Base-by-base conservation (phyloP, 2,888 invertebrate genomes). In the Gymnoscelis rufifasciata region DNA sequence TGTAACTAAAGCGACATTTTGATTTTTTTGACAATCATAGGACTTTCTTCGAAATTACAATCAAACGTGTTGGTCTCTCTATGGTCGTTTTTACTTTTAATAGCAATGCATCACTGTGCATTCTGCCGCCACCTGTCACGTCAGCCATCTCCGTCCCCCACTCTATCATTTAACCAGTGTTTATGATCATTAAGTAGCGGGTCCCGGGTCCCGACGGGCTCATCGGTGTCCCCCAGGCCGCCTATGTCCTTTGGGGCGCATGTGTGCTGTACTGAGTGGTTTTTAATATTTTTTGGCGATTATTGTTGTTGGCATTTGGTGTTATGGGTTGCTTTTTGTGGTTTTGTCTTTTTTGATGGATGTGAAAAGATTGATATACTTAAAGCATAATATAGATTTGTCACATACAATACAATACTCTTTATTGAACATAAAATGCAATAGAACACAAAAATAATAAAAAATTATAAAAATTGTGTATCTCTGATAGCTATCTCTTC, bases 151-250 rank as follows among this genome's bases (percentile, higher is more conserved):
- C 33, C 2, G 10, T 19, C 33, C 33, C 15, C 33, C n/a, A 8
- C 35, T 19, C 35, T 82, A 83, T 82, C 83, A 83, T 81, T 80
- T 81, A 78, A 76, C 74, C 71, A 76, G 74, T 83, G 82, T 84
- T 84, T 83, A 83, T 82, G 71, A 71, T 77, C 78, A 82, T 83
- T 83, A 83, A 63, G 59, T 44, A 37, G 38, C 29, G 11, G 47
- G 51, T 60, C 60, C 47, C 70, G 19, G n/a, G 33, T 33, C 35
- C 7, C 35, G 1, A 4, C 5, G 49, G 45, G 42, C 31, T 14
- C 8, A 13, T 14, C 31, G n/a, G 1, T 8, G 31, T 31, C 31
- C 14, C 31, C n/a, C n/a, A n/a, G 14, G 31, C 13, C 13, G 19
- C 30, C 30, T n/a, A 5, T 13, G 8, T 14, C 15, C 31, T 15